phyloP scores from a whole-genome alignment of 1,140 invertebrate species.

The Sycophaga agraensis region DNA sequence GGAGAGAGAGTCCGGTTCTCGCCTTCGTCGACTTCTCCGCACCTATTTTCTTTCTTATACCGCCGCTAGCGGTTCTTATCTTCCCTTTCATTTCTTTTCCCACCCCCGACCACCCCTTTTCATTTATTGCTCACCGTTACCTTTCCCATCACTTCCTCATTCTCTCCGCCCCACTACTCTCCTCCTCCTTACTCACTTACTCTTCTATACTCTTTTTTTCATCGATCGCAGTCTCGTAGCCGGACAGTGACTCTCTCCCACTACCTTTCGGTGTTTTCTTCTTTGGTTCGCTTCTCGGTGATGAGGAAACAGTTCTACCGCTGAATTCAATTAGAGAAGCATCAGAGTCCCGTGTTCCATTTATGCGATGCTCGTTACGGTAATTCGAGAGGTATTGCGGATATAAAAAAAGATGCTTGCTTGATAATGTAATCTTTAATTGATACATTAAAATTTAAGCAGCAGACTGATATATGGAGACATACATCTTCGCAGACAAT shows the following conservation, averaged over 20 bases:
- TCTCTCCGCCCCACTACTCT: neutral
- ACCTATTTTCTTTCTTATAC: neutral
- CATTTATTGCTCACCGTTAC: constrained; percentile 7
- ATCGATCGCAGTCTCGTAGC: too few relatives aligned
- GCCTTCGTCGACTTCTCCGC: neutral
- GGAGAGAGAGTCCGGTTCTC: too few relatives aligned
- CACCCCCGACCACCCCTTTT: neutral
- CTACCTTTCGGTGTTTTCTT: neutral
- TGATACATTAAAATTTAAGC: too few relatives aligned
- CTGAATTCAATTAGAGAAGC: constrained; percentile 14
- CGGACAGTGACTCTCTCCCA: too few relatives aligned
- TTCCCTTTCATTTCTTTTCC: neutral
- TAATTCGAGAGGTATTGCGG: too few relatives aligned
- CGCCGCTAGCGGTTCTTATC: neutral
- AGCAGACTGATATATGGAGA: too few relatives aligned
- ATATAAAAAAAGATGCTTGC: too few relatives aligned
- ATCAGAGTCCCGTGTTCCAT: neutral
- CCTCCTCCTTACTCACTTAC: too few relatives aligned
- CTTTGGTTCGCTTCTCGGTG: neutral
- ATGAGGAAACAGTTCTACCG: neutral
- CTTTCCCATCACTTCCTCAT: neutral
- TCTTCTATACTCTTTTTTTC: too few relatives aligned
- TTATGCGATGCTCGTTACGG: too few relatives aligned
- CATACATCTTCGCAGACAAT: too few relatives aligned
- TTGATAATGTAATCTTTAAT: too few relatives aligned